phyloP scores from a whole-genome alignment of 2,888 invertebrate genomes.

The Lycaena phlaeas region DNA sequence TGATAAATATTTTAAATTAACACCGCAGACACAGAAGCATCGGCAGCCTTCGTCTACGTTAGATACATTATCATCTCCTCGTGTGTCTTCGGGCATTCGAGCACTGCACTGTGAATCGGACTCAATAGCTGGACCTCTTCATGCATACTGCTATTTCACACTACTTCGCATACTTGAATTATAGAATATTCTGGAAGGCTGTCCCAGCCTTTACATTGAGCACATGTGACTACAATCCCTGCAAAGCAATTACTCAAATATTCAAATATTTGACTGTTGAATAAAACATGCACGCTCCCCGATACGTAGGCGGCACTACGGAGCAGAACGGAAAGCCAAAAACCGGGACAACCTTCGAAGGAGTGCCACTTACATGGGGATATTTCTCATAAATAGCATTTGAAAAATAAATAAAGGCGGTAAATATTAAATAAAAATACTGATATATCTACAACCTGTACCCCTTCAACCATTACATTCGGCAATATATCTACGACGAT shows the following conservation, averaged over 20 bases:
- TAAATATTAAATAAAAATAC: constrained; percentile 58
- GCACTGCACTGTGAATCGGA: constrained; percentile 15
- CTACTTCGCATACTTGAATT: constrained; percentile 34
- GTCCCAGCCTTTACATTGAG: constrained; percentile 62
- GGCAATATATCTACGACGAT: constrained; percentile 54
- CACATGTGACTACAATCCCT: constrained; percentile 41
- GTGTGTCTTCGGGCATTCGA: constrained; percentile 17
- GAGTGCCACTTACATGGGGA: constrained; percentile 63
- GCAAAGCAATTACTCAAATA: constrained; percentile 53
- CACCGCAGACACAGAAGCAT: constrained; percentile 53
- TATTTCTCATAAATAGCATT: constrained; percentile 50
- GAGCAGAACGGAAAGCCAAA: constrained; percentile 71
- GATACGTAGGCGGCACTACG: constrained; percentile 38
- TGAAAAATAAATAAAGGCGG: constrained; percentile 67
- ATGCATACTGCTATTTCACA: constrained; percentile 39
- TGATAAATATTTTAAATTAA: constrained; percentile 44
- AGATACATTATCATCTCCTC: constrained; percentile 17
- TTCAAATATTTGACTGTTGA: constrained; percentile 41
- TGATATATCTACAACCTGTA: constrained; percentile 69
- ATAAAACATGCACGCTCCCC: constrained; percentile 61
- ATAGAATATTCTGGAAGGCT: constrained; percentile 47
- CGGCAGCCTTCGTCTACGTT: constrained; percentile 30
- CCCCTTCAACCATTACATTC: constrained; percentile 68
- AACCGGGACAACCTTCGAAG: constrained; percentile 75
- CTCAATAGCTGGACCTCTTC: constrained; percentile 26